Percentiles rank a stretch among this genome's conserved stretches.
These are phyloP conservation scores for Montifringilla adamsi DNA, from an alignment of 2,113 vertebrate genomes.

Conservation along the genomic window DNA sequence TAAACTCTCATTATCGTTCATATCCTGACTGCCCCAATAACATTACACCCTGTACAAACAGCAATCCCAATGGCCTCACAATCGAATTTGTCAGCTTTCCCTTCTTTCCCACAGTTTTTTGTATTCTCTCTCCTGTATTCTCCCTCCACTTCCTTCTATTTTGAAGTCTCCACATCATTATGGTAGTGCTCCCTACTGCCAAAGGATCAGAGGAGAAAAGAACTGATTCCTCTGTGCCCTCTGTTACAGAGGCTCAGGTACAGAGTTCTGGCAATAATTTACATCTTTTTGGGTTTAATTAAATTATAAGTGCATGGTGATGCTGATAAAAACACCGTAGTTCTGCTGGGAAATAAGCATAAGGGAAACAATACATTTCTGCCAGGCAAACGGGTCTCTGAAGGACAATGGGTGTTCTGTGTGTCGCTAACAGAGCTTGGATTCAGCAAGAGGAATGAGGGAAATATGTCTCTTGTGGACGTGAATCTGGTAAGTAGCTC, in stretches of 20 bases:
- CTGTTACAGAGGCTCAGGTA: background rate
- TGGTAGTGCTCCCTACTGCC: background rate
- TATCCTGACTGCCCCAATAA: background rate
- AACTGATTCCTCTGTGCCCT: background rate
- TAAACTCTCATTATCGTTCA: slow-evolving; percentile 33
- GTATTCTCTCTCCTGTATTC: background rate
- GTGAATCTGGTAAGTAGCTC: background rate
- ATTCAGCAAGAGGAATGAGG: background rate
- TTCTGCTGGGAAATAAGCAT: background rate
- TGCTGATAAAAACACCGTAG: background rate
- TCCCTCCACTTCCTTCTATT: background rate
- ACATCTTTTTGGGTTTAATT: background rate
- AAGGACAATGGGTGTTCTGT: background rate
- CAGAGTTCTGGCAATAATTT: background rate
- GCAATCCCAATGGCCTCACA: background rate
- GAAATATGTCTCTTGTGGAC: background rate
- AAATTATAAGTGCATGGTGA: background rate
- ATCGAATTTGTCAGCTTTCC: slow-evolving; percentile 4
- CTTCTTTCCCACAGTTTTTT: background rate
- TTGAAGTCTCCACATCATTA: background rate
- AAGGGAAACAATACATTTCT: background rate
- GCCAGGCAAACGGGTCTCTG: background rate
- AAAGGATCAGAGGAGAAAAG: background rate
- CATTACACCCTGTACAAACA: background rate
- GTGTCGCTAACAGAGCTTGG: background rate